Evolutionary conservation across 2,797 vertebrate genomes (phyloP).

Genomic region (Sorex maritimensis): DNA sequence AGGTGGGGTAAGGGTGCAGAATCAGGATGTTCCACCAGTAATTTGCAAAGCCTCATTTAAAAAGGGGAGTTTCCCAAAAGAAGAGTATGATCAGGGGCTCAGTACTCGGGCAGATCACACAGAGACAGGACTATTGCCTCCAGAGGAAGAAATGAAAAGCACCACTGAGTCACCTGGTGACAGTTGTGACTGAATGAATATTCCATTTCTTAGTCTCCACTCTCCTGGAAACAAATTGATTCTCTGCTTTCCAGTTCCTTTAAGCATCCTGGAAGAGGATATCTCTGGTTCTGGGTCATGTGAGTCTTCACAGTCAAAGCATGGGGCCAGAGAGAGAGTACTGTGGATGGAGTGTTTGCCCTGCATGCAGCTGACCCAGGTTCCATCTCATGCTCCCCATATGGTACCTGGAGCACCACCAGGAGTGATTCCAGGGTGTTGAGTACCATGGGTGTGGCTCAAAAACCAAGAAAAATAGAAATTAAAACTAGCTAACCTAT

Average conservation of each 20-base stretch:
- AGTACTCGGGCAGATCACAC: fast-evolving
- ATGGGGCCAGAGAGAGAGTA: too few species aligned
- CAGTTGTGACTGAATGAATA: background rate
- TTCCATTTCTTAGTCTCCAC: background rate
- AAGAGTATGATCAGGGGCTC: background rate
- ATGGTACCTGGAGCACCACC: too few species aligned
- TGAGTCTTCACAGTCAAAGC: background rate
- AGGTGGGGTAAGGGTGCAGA: background rate
- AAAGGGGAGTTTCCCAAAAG: background rate
- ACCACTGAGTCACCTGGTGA: background rate
- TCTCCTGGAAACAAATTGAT: background rate
- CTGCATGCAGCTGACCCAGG: too few species aligned
- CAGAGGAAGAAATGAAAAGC: background rate
- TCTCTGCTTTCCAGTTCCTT: background rate
- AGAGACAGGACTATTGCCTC: too few species aligned
- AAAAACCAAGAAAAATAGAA: too few species aligned
- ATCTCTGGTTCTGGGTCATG: background rate
- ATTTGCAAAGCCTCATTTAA: background rate
- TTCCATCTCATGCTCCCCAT: too few species aligned
- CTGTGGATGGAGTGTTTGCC: too few species aligned
- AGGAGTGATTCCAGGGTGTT: too few species aligned
- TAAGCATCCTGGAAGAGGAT: background rate
- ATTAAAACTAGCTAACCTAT: background rate
- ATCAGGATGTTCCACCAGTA: background rate
- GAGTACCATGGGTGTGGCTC: too few species aligned